Evolutionary conservation across 2,888 invertebrate genomes (phyloP), one percentile per base, ranked within the genome.

Genomic region (Ceraclea dissimilis): DNA sequence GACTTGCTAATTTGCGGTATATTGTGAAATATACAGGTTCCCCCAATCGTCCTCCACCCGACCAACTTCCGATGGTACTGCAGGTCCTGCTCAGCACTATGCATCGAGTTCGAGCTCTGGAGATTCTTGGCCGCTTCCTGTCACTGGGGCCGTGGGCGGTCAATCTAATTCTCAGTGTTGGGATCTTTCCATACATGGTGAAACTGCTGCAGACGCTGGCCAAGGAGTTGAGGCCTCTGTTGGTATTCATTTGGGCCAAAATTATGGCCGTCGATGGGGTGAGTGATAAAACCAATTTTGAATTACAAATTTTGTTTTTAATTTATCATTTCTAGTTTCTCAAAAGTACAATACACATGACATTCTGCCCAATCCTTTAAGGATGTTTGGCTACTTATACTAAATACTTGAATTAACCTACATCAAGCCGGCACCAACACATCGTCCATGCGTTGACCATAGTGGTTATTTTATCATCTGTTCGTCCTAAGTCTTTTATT

Each of bases 191-290:
- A 0, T 99, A 99, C 73, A 96, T 99, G 66, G 81, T 99, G 54
- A 97, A 97, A 74, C 76, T 99, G 64, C 79, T 99, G 65, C 98
- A 99, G 75, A 95, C 95, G 65, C 90, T 90, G 61, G 95, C 95
- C 2, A 83, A 85, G 65, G 98, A 99, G 71, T 76, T 99, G 64
- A 80, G 96, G 57, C 91, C 95, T 6, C 81, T 95, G 59, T 81
- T 99, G 65, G 95, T 98, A 47, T 97, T 96, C 72, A 97, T 99
- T 65, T 99, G 99, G 99, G 96, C 99, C 17, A 96, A 97, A 77
- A 96, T 99, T 66, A 78, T 99, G 57, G 95, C 97, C 26, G 94
- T 97, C 4, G 98, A 99, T 71, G 88, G 86, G 70, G 93, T 92
- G 67, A 81, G 84, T 79, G n/a, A 47, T 21, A 10, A 4, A 26